phyloP scores from a whole-genome alignment of 2,888 invertebrate genomes.

The Eristalis pertinax region DNA sequence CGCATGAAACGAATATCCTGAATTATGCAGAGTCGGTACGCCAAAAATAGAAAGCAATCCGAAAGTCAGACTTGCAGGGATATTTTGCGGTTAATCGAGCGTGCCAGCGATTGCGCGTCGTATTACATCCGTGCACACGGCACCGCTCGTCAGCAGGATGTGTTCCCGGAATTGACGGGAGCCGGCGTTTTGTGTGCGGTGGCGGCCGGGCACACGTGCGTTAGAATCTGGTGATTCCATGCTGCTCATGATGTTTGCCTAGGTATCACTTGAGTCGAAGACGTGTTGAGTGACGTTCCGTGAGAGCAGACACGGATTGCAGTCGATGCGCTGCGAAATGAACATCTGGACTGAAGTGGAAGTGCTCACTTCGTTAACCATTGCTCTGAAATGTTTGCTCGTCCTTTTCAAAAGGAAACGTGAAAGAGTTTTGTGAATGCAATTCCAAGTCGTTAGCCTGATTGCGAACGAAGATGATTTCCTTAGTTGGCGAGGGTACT shows the following conservation, averaged over 20 bases:
- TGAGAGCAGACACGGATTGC: background rate
- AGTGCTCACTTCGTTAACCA: background rate
- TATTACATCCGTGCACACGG: constrained; percentile 16
- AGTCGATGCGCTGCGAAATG: background rate
- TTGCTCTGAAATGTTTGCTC: background rate
- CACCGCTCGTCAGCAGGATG: constrained; percentile 10
- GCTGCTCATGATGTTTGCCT: background rate
- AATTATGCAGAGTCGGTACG: constrained; percentile 26
- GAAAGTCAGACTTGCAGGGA: constrained; percentile 9
- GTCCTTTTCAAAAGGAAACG: background rate
- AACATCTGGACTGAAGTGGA: background rate
- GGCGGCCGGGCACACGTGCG: background rate
- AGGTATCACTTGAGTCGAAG: background rate
- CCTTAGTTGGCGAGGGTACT: background rate
- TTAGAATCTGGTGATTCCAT: background rate
- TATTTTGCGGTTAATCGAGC: constrained; percentile 21
- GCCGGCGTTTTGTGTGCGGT: background rate
- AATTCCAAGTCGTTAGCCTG: background rate
- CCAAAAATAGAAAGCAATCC: constrained; percentile 19
- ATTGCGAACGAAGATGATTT: background rate
- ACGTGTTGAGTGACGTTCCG: background rate
- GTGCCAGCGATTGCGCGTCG: constrained; percentile 13
- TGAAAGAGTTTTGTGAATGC: background rate
- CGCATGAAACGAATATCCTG: constrained; percentile 1
- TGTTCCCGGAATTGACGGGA: background rate